Evolutionary conservation across 2,888 invertebrate genomes (phyloP).

Genomic region (Pandemis cinnamomeana): DNA sequence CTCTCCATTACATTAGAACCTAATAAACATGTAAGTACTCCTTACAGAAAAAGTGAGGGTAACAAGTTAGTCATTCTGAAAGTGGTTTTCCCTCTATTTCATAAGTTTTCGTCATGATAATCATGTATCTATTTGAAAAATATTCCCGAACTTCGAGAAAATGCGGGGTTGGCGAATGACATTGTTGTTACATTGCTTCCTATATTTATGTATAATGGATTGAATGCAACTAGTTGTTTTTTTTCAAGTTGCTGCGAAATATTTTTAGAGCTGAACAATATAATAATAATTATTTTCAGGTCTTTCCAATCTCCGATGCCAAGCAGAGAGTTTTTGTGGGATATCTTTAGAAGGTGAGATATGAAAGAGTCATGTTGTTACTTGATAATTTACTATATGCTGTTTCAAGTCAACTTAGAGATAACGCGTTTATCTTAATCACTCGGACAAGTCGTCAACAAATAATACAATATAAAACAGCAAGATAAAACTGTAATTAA

Average conservation of each 20-base stretch:
- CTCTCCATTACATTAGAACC: neutral
- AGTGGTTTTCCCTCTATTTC: slow-evolving; percentile 17
- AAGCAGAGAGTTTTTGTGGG: slow-evolving; percentile 90
- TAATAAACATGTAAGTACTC: slow-evolving; percentile 13
- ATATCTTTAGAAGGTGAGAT: slow-evolving; percentile 90
- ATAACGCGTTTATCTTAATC: neutral
- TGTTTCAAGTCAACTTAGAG: neutral
- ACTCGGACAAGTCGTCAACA: neutral
- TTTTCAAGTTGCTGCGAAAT: neutral
- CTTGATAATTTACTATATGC: neutral
- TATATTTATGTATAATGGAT: neutral
- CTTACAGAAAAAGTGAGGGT: neutral
- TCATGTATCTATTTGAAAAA: neutral
- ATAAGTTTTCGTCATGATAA: slow-evolving; percentile 11
- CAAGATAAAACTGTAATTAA: too few relatives aligned
- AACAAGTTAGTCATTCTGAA: slow-evolving; percentile 6
- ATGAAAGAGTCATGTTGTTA: neutral
- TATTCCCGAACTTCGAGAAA: neutral
- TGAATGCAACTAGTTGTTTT: neutral
- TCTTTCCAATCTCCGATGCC: slow-evolving; percentile 88
- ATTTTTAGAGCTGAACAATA: neutral
- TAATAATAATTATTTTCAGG: slow-evolving; percentile 54
- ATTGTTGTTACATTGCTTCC: neutral
- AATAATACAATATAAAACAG: neutral
- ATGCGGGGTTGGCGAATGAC: neutral